Percentiles rank a stretch among this genome's conserved stretches.
Evolutionary conservation across 2,113 vertebrate genomes (phyloP).

Genomic region (Phrynosoma blainvillii): DNA sequence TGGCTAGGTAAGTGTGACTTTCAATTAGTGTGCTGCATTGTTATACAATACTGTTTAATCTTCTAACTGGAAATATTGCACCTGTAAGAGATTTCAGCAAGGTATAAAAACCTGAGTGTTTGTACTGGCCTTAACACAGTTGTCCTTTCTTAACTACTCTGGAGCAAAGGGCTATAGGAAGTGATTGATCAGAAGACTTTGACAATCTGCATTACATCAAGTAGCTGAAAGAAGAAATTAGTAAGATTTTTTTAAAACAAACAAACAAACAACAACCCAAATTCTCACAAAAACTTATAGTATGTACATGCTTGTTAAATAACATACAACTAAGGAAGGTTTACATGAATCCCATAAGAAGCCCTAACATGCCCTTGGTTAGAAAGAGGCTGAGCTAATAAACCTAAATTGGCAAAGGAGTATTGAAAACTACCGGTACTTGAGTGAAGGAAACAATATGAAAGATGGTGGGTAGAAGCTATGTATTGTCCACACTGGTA

Average conservation of each 20-base stretch:
- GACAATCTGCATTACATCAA: neutral
- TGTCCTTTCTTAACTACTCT: neutral
- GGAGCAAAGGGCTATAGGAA: fast-evolving
- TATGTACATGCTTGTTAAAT: conserved; percentile 36
- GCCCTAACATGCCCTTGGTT: conserved; percentile 38
- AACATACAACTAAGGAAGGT: conserved; percentile 34
- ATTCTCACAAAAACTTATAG: neutral
- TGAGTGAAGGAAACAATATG: conserved; percentile 10
- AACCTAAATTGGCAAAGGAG: conserved; percentile 47
- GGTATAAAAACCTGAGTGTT: neutral
- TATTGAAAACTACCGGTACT: conserved; percentile 1
- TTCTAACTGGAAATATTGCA: conserved; percentile 4
- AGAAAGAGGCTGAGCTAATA: conserved; percentile 69
- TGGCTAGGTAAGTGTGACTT: neutral
- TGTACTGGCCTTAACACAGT: neutral
- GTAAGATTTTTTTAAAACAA: too few species aligned
- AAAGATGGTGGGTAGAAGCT: conserved; percentile 23
- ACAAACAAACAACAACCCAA: too few species aligned
- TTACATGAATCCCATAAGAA: conserved; percentile 54
- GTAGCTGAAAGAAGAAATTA: too few species aligned
- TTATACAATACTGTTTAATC: neutral
- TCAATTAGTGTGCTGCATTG: neutral
- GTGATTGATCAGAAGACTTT: conserved; percentile 17
- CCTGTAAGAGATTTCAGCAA: neutral
- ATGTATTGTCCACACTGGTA: neutral